phyloP scores from a whole-genome alignment of 2,113 vertebrate species.

The Taurulus bubalis region DNA sequence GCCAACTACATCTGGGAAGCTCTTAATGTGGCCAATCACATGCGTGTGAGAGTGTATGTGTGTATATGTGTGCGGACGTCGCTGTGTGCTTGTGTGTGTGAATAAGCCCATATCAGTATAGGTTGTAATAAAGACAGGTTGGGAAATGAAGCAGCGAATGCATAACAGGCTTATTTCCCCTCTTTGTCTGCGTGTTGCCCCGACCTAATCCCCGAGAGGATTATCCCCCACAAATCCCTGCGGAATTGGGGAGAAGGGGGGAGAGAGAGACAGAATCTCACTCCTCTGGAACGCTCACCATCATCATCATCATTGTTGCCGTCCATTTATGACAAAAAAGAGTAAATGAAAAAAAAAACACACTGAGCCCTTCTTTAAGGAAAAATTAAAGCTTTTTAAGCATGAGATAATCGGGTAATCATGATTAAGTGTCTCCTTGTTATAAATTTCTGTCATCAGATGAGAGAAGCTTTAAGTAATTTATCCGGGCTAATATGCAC shows the following conservation, averaged over 20 bases:
- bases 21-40: conserved; percentile 82
- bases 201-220: conserved; percentile 84
- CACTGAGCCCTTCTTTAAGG: conserved; percentile 60
- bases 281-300: conserved; percentile 71
- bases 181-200: conserved; percentile 84
- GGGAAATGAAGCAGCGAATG: conserved; percentile 84
- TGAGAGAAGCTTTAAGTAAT: conserved; percentile 78
- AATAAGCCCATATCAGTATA: conserved; percentile 81
- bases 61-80: conserved; percentile 52
- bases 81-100: conserved; percentile 66
- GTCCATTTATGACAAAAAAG: conserved; percentile 62
- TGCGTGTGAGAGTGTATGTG: conserved; percentile 57
- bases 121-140: conserved; percentile 84
- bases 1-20: conserved; percentile 76
- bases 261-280: conserved; percentile 66
- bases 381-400: conserved; percentile 76
- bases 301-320: conserved; percentile 70
- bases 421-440: conserved; percentile 77
- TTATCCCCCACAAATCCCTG: conserved; percentile 83
- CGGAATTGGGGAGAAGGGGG: conserved; percentile 79
- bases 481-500: conserved; percentile 76
- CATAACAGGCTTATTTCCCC: conserved; percentile 85
- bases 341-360: conserved; percentile 49
- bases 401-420: conserved; percentile 76
- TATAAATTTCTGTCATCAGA: conserved; percentile 77